These are phyloP conservation scores for Dryobates pubescens DNA, from an alignment of 2,797 vertebrate species.

Conservation along the genomic window DNA sequence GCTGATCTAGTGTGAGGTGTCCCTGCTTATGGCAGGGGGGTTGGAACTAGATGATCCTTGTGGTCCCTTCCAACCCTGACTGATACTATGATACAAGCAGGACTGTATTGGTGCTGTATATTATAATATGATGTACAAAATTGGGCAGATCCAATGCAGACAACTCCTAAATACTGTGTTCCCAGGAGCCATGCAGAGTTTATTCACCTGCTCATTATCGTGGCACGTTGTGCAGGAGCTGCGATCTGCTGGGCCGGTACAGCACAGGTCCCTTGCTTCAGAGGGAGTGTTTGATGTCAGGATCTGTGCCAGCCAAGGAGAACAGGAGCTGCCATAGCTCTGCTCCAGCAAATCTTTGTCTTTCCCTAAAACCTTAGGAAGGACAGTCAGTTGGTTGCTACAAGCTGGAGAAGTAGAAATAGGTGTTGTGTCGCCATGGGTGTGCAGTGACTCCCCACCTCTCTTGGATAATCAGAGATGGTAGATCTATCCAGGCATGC, in stretches of 20 bases:
- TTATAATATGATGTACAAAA: background rate
- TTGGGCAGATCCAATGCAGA: background rate
- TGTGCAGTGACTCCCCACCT: background rate
- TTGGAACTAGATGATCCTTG: too few species aligned
- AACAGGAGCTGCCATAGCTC: background rate
- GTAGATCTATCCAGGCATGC: background rate
- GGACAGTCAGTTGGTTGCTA: background rate
- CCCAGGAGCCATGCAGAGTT: background rate
- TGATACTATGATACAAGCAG: background rate
- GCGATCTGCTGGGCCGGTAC: background rate
- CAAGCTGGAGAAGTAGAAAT: background rate
- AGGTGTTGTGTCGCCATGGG: fast-evolving
- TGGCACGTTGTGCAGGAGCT: background rate
- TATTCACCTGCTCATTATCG: background rate
- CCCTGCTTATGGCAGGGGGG: too few species aligned
- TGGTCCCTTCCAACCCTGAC: too few species aligned
- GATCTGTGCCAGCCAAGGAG: background rate
- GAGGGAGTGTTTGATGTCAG: fast-evolving
- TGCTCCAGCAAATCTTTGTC: background rate
- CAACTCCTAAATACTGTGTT: background rate
- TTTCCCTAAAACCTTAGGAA: background rate
- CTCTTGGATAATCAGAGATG: background rate
- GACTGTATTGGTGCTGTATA: background rate
- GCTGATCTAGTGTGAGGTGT: too few species aligned
- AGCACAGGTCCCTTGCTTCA: background rate